Evolutionary conservation across 2,888 invertebrate genomes (phyloP), one percentile per base, ranked within the genome.

Genomic region (Lycia hirtaria): DNA sequence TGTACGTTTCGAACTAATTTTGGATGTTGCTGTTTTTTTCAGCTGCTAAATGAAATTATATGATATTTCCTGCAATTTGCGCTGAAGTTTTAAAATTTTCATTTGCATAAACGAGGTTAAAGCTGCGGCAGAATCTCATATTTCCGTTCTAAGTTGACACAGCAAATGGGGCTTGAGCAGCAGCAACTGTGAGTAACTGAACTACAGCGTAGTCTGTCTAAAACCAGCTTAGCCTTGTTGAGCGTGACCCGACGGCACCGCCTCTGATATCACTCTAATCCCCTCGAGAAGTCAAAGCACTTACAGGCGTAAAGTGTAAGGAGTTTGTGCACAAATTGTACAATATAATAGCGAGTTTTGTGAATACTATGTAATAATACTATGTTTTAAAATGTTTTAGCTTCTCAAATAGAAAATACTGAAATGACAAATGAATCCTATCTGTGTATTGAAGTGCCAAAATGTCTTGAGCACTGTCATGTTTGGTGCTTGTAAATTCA

Each of bases 221-320:
- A 65, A 58, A 57, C 59, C 56, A 64, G 58, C 60, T 72, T 72
- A 72, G 66, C 60, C 50, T 61, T 62, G 64, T 57, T 50, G 62
- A 55, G 70, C 70, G 65, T 71, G 69, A 72, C 65, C 72, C 60
- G 52, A 59, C 66, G 63, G 64, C 63, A 45, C 43, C 59, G 59
- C 54, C 66, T 58, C 58, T 65, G 69, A 69, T 71, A 65, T 69
- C 67, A 67, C 65, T 66, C 58, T 72, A 71, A 73, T 67, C 71
- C 63, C 56, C 50, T 54, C 48, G 58, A 62, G 47, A 59, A 67
- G 67, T 71, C 71, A 61, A 65, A 70, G 67, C 62, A 66, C 71
- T 73, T 66, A 71, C 67, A 62, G 57, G 62, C 58, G 56, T 67
- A 56, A 72, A 70, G 69, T 71, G 63, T 67, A 64, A 69, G 66